Evolutionary conservation across 2,888 invertebrate species (phyloP).

Genomic region (Mimumesa dahlbomi): DNA sequence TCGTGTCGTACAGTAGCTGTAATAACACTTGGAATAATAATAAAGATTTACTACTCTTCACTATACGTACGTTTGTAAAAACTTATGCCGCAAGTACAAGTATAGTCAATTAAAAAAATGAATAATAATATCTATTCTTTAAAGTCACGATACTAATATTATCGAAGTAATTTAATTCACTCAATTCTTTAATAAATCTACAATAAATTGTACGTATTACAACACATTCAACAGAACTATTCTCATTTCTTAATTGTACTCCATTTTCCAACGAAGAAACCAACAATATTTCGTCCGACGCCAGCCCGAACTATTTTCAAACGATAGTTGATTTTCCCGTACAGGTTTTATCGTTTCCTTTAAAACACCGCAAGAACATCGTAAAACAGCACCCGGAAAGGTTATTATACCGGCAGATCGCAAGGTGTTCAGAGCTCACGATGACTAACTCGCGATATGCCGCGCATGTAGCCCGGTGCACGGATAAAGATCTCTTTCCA

Average conservation of each 20-base stretch:
- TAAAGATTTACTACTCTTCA: conserved; percentile 45
- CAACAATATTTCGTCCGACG: too few species aligned
- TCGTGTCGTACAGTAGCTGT: conserved; percentile 28
- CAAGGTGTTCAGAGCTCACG: conserved; percentile 40
- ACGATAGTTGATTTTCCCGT: too few species aligned
- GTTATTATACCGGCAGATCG: conserved; percentile 9
- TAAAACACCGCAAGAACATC: too few species aligned
- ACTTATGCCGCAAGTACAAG: conserved; percentile 1
- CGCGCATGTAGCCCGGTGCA: conserved; percentile 26
- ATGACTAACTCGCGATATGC: conserved; percentile 21
- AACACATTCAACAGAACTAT: too few species aligned
- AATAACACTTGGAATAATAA: conserved; percentile 48
- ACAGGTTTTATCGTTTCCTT: too few species aligned
- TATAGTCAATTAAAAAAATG: conserved; percentile 34
- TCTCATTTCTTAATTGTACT: too few species aligned
- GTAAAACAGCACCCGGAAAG: too few species aligned
- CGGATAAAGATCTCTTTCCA: conserved; percentile 43
- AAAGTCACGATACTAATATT: conserved; percentile 13
- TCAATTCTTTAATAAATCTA: too few species aligned
- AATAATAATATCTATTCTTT: conserved; percentile 27
- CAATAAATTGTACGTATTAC: too few species aligned
- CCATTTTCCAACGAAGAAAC: too few species aligned
- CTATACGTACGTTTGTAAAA: conserved; percentile 21
- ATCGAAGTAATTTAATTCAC: too few species aligned
- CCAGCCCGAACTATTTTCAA: too few species aligned